Conservation (phyloP, 2,113 vertebrate genomes). For the Pangasianodon hypophthalmus region DNA sequence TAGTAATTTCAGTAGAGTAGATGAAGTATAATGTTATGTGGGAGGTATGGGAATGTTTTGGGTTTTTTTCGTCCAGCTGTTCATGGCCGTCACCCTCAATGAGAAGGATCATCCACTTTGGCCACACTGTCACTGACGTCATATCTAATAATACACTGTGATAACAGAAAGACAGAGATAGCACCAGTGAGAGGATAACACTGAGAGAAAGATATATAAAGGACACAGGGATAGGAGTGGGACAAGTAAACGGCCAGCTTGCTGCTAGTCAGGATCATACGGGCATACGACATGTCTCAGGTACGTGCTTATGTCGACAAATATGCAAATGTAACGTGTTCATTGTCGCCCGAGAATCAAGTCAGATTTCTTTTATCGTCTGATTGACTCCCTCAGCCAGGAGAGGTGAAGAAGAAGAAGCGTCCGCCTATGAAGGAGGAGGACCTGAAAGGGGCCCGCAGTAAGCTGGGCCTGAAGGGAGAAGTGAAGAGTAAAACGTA, state of each 20-base stretch:
- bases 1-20: background rate
- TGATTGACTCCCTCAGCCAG: conserved; percentile 57
- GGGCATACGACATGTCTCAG: conserved; percentile 83
- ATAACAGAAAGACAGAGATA: conserved; percentile 65
- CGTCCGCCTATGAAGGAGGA: conserved; percentile 91
- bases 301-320: conserved; percentile 64
- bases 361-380: background rate
- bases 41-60: conserved; percentile 24
- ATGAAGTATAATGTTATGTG: background rate
- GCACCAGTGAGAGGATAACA: background rate
- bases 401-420: conserved; percentile 89
- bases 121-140: conserved; percentile 62
- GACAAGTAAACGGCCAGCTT: conserved; percentile 28
- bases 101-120: conserved; percentile 56
- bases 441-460: conserved; percentile 93
- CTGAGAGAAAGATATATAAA: conserved; percentile 65
- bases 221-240: conserved; percentile 41
- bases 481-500: conserved; percentile 96
- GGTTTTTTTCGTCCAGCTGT: conserved; percentile 65
- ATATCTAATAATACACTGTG: conserved; percentile 77
- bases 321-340: background rate
- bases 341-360: background rate
- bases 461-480: conserved; percentile 85
- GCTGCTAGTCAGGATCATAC: background rate
- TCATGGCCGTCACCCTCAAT: conserved; percentile 50